phyloP scores from a whole-genome alignment of 2,113 vertebrate species.

The Oryzias javanicus region DNA sequence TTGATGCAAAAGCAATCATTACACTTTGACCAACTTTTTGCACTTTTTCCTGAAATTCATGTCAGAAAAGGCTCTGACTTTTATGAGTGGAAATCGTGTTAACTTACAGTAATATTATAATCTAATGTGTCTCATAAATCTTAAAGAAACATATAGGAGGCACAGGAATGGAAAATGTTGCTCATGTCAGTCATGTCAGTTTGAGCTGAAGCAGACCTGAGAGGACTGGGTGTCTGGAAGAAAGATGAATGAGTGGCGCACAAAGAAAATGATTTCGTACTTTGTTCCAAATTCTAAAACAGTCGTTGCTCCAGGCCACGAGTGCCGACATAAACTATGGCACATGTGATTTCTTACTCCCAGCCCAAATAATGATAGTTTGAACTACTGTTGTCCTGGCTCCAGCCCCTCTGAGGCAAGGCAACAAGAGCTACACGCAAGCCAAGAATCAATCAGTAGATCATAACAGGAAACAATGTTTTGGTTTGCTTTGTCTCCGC shows the following conservation, averaged over 20 bases:
- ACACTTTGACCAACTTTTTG: conserved; percentile 40
- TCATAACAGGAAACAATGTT: conserved; percentile 27
- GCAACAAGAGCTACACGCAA: conserved; percentile 40
- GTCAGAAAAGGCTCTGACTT: conserved; percentile 40
- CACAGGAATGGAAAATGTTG: conserved; percentile 52
- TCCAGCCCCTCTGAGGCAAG: conserved; percentile 33
- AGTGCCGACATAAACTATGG: conserved; percentile 71
- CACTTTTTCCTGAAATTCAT: conserved; percentile 38
- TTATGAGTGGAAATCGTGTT: conserved; percentile 46
- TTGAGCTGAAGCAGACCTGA: conserved; percentile 74
- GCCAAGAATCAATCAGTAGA: conserved; percentile 37
- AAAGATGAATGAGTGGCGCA: conserved; percentile 73
- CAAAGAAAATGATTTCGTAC: conserved; percentile 71
- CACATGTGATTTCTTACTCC: conserved; percentile 72
- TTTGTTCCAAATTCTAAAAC: conserved; percentile 68
- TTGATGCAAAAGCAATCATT: conserved; percentile 42
- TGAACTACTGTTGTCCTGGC: conserved; percentile 64
- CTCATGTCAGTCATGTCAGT: conserved; percentile 62
- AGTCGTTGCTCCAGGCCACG: conserved; percentile 59
- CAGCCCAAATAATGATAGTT: conserved; percentile 65
- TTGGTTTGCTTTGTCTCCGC: conserved; percentile 12
- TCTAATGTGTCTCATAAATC: conserved; percentile 49
- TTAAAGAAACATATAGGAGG: neutral
- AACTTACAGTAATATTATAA: conserved; percentile 39
- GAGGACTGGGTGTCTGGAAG: conserved; percentile 58